phyloP scores from a whole-genome alignment of 2,797 vertebrate genomes.

The Aselliscus stoliczkanus region DNA sequence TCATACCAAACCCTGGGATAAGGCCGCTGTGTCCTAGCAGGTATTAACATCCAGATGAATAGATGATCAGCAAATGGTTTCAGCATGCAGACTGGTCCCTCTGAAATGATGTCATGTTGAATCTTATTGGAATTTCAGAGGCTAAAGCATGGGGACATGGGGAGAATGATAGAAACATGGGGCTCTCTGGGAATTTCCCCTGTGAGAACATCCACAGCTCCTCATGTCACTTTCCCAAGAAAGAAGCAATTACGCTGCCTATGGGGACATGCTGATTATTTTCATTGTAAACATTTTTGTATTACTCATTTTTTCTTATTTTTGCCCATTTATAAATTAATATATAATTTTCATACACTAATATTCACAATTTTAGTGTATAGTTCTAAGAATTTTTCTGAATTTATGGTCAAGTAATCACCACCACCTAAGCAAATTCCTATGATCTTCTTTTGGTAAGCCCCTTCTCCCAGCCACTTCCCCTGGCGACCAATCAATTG shows the following conservation, averaged over 20 bases:
- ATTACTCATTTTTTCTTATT: not conserved
- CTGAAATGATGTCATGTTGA: not conserved
- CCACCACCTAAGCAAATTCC: not conserved
- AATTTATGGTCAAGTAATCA: not conserved
- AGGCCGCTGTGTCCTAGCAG: not conserved
- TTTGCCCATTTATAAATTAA: not conserved
- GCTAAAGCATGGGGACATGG: not conserved
- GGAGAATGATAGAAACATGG: not conserved
- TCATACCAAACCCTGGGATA: not conserved
- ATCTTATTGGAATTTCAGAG: not conserved
- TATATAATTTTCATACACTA: fast-evolving
- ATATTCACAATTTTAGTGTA: not conserved
- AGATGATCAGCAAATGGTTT: not conserved
- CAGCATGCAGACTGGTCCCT: fast-evolving
- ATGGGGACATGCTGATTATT: not conserved
- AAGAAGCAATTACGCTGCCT: not conserved
- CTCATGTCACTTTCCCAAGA: not conserved
- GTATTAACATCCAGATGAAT: not conserved
- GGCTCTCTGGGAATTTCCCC: not conserved
- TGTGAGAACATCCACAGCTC: not conserved
- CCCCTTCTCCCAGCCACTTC: not conserved
- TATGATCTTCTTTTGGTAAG: not conserved
- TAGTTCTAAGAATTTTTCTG: not conserved
- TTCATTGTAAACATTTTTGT: not conserved
- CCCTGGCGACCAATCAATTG: not conserved